Evolutionary conservation across 2,888 invertebrate genomes (phyloP), one percentile per base, ranked within the genome.

Genomic region (Trypoxylon attenuatum): DNA sequence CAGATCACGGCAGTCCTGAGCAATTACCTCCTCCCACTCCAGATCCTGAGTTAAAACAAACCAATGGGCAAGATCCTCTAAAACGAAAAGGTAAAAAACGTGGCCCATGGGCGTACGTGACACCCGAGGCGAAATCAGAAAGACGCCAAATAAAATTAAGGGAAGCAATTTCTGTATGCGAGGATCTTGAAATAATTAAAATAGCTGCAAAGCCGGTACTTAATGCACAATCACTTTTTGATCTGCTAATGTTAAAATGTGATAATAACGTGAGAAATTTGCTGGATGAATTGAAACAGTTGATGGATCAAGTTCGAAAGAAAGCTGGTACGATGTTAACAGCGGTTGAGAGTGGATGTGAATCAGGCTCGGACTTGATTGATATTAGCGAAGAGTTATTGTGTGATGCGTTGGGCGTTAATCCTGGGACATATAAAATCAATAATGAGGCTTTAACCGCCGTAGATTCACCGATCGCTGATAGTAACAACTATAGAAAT

Each of bases 1-100:
- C 92, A 1, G 89, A 89, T 59, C 92, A 92, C 80, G 90, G 91
- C 0, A 85, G 82, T 58, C 78, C 72, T 2, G 87, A 81, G 67
- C 88, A 84, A 51, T 69, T 87, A 25, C 86, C 86, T 3, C 84
- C 86, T 0, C 78, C 83, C 2, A 84, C 81, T 0, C 77, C 78
- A 0, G 84, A 84, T 15, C 78, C 83, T 0, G 84, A 84, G 47
- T 33, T 85, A 0, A 85, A 85, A 49, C 80, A 74, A 61, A 13
- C 22, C 61, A 15, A 60, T 2, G 54, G 43, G 4, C 72, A 77
- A 59, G 81, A 83, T 71, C 78, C 81, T 1, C 58, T 84, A 3
- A 84, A 86, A 63, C 79, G 85, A 1, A 86, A 87, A 70, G 85
- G 87, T 0, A 85, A 87, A 46, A 84, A 86, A 60, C 80, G 86